Evolutionary conservation across 1,140 invertebrate species (phyloP), one percentile per base, ranked within the genome.

Genomic region (Rhagoletis zephyria): DNA sequence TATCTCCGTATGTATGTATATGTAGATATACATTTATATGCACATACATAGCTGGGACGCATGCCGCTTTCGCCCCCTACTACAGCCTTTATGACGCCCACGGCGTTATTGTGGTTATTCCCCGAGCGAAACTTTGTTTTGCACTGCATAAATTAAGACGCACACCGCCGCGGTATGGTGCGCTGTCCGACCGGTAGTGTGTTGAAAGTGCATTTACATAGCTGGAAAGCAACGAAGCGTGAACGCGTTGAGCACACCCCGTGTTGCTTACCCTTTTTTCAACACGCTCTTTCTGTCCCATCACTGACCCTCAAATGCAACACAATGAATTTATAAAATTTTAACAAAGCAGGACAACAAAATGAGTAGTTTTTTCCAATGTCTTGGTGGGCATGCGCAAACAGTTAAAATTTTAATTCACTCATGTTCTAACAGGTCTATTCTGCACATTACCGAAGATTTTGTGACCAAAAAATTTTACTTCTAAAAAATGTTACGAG

Each of bases 61-160:
- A 81, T 51, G 42, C 74, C 48, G 9, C 45, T 81, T 42, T 81
- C 56, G 48, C 48, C 48, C 1, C 51, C 48, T 40, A 30, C 19
- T 19, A 16, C 48, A 7, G 48, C 5, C n/a, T 56, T 81, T 56
- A 14, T 16, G 4, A 81, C 45, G 74, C 48, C 48, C 48, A 56
- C 74, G 48, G 48, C 48, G 48, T 81, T 81, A 81, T 81, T 81
- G 74, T 56, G 74, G 74, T 81, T 56, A 42, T 81, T 81, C 74
- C 74, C 74, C n/a, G 45, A 81, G 74, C 74, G 74, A 48, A 81
- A 56, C 74, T 81, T 81, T 81, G n/a, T 81, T 81, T 81, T 81
- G 74, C 74, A 81, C 74, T 81, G 74, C 74, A 81, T 81, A 81
- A 81, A 81, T 81, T 81, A 81, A 81, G 74, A 81, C 74, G 74